Evolutionary conservation across 2,888 invertebrate genomes (phyloP).

Genomic region (Drosophila anomelani): DNA sequence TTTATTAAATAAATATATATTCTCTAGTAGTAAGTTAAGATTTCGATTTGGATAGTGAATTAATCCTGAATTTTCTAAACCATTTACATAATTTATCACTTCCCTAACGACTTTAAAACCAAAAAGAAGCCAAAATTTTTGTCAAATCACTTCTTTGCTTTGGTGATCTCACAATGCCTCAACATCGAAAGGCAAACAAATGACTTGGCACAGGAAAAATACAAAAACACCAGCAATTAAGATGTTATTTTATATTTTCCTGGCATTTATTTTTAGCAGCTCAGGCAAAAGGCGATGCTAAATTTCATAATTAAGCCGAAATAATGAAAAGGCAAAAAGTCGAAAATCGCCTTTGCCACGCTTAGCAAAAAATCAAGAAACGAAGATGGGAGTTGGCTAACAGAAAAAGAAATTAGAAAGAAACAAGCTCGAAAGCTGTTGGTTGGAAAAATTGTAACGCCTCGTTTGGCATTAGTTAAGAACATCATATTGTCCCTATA

Average conservation of each 20-base stretch:
- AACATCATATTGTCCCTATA: slow-evolving; percentile 8
- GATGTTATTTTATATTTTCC: slow-evolving; percentile 31
- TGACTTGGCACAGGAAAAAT: slow-evolving; percentile 40
- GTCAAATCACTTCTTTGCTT: slow-evolving; percentile 26
- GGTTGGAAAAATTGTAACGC: slow-evolving; percentile 35
- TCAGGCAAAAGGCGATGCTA: slow-evolving; percentile 17
- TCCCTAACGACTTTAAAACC: background rate
- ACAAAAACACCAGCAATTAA: slow-evolving; percentile 36
- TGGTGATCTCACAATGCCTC: slow-evolving; percentile 23
- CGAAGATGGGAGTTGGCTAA: background rate
- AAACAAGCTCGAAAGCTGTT: slow-evolving; percentile 2
- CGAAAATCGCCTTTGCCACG: slow-evolving; percentile 28
- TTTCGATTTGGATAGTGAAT: too few relatives aligned
- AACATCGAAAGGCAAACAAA: slow-evolving; percentile 29
- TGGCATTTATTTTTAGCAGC: slow-evolving; percentile 32
- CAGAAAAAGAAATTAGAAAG: slow-evolving; percentile 8
- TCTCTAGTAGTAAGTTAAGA: too few relatives aligned
- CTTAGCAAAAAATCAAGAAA: slow-evolving; percentile 2
- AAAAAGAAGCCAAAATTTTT: background rate
- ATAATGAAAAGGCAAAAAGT: slow-evolving; percentile 32
- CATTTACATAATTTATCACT: background rate
- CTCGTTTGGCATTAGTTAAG: slow-evolving; percentile 33
- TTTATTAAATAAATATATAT: too few relatives aligned
- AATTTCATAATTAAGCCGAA: slow-evolving; percentile 33
- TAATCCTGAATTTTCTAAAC: background rate